Evolutionary conservation across 92 coral and sea anemone species (phyloP), one percentile per base, ranked within the genome.

Genomic region (Porites lobata): DNA sequence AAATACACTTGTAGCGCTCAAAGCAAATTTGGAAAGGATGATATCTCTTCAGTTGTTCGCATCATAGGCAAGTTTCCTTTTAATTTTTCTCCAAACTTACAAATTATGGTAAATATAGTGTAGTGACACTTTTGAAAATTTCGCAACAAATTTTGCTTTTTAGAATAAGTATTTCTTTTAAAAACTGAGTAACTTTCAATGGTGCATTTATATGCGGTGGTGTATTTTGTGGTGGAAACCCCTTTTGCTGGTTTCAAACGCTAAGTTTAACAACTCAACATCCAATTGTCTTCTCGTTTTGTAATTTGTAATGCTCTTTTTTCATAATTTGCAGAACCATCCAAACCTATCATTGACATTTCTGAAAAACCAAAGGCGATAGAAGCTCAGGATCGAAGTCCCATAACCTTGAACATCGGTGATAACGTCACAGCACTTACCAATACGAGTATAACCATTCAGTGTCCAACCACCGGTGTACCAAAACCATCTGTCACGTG

Each of bases 401-500:
- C 89, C 4, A 73, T 83, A 12, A 84, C 71, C 72, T 52, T 88
- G 83, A 65, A 47, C 56, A 79, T 91, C n/a, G 79, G 92, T 65
- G 89, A 87, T 74, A 91, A 89, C 62, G 75, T 89, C 29, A 89
- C 92, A 38, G 88, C 89, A 56, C 69, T 89, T 47, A 83, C 89
- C 65, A 75, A 67, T 21, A 88, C 92, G 52, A 56, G 85, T 18
- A 63, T 91, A 13, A 88, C 89, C 67, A 78, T 91, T 82, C 68
- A 84, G 71, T 91, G 94, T 81, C 76, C 69, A 18, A 54, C 86
- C 32, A 91, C 83, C 69, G 94, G 94, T 22, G 65, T 74, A 15
- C 94, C 94, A 59, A 71, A 13, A 63, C 94, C 94, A 64, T 57
- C 78, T 17, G 74, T 91, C 26, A 91, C 83, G 20, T 91, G 94